phyloP scores from a whole-genome alignment of 2,888 invertebrate genomes.

The Netelia inedita region DNA sequence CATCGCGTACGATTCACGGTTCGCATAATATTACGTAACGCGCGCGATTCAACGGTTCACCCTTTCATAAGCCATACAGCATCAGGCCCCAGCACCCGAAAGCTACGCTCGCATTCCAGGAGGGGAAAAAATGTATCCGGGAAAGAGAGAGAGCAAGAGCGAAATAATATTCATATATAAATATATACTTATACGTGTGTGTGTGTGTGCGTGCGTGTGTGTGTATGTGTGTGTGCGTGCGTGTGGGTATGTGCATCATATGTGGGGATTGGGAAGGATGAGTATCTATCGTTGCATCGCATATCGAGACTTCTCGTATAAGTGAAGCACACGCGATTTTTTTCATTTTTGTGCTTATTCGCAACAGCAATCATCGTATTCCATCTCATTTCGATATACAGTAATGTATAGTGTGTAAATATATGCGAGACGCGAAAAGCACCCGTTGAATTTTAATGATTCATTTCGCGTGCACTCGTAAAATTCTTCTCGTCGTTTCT shows the following conservation, averaged over 20 bases:
- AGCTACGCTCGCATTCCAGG: constrained; percentile 67
- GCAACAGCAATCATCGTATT: constrained; percentile 47
- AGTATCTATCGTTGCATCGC: constrained; percentile 31
- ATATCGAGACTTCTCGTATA: not conserved
- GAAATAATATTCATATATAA: constrained; percentile 27
- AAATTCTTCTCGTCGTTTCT: constrained; percentile 31
- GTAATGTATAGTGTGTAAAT: not conserved
- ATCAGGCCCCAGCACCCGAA: constrained; percentile 49
- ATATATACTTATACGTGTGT: constrained; percentile 3
- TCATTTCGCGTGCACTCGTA: constrained; percentile 17
- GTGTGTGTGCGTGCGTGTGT: constrained; percentile 2
- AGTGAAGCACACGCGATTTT: constrained; percentile 22
- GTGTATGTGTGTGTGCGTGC: not conserved
- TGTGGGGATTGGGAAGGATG: no score
- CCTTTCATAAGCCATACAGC: constrained; percentile 76
- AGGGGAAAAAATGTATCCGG: not conserved
- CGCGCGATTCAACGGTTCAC: constrained; percentile 75
- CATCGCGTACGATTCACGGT: constrained; percentile 76
- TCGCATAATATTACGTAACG: constrained; percentile 81
- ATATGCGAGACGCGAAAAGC: not conserved
- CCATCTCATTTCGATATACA: constrained; percentile 26
- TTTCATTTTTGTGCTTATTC: constrained; percentile 44
- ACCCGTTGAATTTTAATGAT: not conserved
- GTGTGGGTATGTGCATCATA: no score
- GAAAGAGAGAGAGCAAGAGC: constrained; percentile 20